Percentiles rank a stretch among this genome's conserved stretches.
phyloP scores from a whole-genome alignment of 2,113 vertebrate genomes.

The Thinocorus orbignyianus region DNA sequence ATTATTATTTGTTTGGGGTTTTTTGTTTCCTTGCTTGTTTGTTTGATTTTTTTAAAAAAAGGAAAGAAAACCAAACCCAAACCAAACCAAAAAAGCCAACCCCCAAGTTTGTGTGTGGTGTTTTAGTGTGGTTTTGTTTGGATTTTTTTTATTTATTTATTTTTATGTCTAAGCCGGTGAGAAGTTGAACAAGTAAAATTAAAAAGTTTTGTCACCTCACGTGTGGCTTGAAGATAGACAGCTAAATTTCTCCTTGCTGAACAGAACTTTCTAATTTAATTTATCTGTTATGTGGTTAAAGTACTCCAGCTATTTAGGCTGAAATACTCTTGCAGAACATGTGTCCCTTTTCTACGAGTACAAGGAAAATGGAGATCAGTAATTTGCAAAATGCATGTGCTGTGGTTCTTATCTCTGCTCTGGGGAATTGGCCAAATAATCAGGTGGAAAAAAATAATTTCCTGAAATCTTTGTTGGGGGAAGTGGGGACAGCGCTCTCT shows the following conservation, averaged over 20 bases:
- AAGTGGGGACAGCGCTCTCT: neutral
- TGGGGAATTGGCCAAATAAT: conserved; percentile 29
- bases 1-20: too few relatives aligned
- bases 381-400: conserved; percentile 22
- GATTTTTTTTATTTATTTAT: neutral
- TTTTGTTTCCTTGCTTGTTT: too few relatives aligned
- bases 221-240: neutral
- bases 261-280: neutral
- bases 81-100: neutral
- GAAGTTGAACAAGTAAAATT: conserved; percentile 1
- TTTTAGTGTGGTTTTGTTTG: neutral
- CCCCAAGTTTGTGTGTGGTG: neutral
- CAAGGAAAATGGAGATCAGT: neutral
- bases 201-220: neutral
- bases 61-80: neutral
- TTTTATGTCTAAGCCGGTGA: neutral
- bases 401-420: conserved; percentile 39
- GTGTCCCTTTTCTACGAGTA: neutral
- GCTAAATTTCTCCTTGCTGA: neutral
- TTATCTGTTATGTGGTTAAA: neutral
- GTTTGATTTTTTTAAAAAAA: too few relatives aligned
- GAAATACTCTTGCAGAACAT: neutral
- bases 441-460: conserved; percentile 35
- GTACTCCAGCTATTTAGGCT: neutral
- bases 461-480: neutral